Evolutionary conservation across 2,113 vertebrate species (phyloP), one percentile per base, ranked within the genome.

Genomic region (Microcebus jonahi): DNA sequence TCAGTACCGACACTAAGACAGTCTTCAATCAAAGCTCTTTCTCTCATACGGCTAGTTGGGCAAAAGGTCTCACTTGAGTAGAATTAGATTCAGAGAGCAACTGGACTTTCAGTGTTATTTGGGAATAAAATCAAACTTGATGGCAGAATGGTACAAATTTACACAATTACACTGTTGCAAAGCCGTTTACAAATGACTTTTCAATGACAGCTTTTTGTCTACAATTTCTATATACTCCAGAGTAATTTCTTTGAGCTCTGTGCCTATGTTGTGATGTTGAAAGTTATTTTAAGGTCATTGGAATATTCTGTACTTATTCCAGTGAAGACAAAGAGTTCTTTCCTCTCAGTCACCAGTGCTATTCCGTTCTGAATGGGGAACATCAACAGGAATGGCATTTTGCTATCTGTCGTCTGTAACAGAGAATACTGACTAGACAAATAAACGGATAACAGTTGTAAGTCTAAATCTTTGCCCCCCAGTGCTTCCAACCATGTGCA

Each of bases 101-200:
- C 45, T 70, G 82, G 79, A 80, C 34, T 71, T 96, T 23, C 18
- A 45, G n/a, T 10, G 36, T 29, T 90, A 1, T 73, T 81, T 75
- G 61, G 93, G 68, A 79, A 85, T 82, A 76, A 93, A 90, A n/a
- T 34, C 59, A 50, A 68, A 48, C 18, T 63, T 27, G 39, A 77
- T 75, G 21, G 50, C 21, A 83, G n/a, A 61, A 79, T 2, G 20
- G 45, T 68, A 71, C 42, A 93, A 89, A 86, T 76, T 65, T 50
- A 31, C 36, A 31, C 25, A 14, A 88, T 92, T 21, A 59, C 6
- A 67, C 45, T 48, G 36, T 57, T 82, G 31, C n/a, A 90, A 82
- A 95, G 81, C n/a, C 45, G 82, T 88, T 63, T 79, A 50, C 53
- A 86, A 96, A 94, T 91, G 93, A 88, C 88, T 96, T 95, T 27